Evolutionary conservation across 2,888 invertebrate genomes (phyloP), one percentile per base, ranked within the genome.

Genomic region (Netelia melanura): DNA sequence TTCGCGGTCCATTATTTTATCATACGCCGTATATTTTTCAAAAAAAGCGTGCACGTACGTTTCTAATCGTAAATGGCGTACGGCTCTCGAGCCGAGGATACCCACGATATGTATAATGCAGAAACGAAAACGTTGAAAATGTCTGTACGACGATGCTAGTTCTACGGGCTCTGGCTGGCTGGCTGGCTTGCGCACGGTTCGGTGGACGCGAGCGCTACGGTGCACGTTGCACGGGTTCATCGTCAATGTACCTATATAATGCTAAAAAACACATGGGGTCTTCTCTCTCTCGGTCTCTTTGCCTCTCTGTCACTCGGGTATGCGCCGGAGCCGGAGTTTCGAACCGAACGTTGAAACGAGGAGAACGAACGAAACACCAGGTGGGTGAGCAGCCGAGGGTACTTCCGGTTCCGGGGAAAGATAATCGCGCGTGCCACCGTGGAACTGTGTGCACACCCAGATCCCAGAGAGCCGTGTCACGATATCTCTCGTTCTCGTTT

Each of bases 331-430:
- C 48, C 70, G 74, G 67, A 61, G 81, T 78, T 52, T 75, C 76
- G 76, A 82, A 65, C 81, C 71, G 82, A 76, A 80, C 76, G 83
- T 21, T 30, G 77, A 83, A 81, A 68, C 74, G 61, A 75, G 70
- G 68, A 71, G 78, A 86, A 85, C 86, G 86, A 87, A 88, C 83
- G 88, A 88, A 86, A 86, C 89, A 89, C 92, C 92, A 93, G 92
- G 92, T 93, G 93, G 92, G 91, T 92, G 92, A 92, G 93, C 93
- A 92, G 90, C 91, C 90, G 91, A 93, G 92, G 93, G 91, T 90
- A 90, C 91, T 92, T 93, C 93, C 93, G 92, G 87, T 93, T 93
- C 92, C 93, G 92, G 90, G 88, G 89, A 89, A 92, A 85, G 92
- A 93, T 93, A 93, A 92, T 93, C 91, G 92, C 91, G 90, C 89